Conservation (phyloP, 2,888 invertebrate genomes). For the Neria commutata region DNA sequence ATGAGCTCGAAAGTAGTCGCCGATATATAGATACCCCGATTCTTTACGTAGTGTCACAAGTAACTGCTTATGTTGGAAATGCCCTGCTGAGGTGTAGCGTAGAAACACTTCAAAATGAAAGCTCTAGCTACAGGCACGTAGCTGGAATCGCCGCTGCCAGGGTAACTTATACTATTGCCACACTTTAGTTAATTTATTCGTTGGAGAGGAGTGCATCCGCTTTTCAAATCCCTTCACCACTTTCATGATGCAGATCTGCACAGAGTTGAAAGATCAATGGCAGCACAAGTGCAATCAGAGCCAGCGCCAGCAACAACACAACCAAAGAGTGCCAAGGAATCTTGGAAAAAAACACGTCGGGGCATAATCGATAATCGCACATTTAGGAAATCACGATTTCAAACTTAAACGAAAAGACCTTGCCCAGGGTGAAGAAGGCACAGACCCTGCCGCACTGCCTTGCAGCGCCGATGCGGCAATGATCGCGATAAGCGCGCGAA, state of each 20-base stretch:
- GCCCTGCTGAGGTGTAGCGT: no score
- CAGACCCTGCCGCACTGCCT: not conserved
- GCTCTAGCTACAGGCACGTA: no score
- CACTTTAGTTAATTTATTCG: no score
- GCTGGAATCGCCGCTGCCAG: no score
- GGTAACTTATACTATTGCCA: no score
- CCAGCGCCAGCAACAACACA: not conserved
- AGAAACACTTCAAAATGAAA: no score
- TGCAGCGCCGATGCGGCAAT: not conserved
- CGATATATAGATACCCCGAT: no score
- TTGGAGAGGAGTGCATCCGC: no score
- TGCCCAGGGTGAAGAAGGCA: constrained; percentile 46
- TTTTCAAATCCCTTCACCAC: no score
- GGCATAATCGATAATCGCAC: constrained; percentile 27
- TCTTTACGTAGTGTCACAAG: no score
- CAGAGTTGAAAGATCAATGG: constrained; percentile 23
- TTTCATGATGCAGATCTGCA: constrained; percentile 1
- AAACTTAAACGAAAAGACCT: constrained; percentile 41
- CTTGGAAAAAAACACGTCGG: not conserved
- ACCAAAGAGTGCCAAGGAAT: not conserved
- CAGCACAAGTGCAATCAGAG: constrained; percentile 8
- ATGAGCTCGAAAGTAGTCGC: no score
- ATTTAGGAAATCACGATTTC: constrained; percentile 21
- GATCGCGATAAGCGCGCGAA: constrained; percentile 22
- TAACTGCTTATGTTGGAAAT: no score